These are phyloP conservation scores for Loripinus fragilis DNA, from an alignment of 2,888 invertebrate genomes.

Conservation along the genomic window DNA sequence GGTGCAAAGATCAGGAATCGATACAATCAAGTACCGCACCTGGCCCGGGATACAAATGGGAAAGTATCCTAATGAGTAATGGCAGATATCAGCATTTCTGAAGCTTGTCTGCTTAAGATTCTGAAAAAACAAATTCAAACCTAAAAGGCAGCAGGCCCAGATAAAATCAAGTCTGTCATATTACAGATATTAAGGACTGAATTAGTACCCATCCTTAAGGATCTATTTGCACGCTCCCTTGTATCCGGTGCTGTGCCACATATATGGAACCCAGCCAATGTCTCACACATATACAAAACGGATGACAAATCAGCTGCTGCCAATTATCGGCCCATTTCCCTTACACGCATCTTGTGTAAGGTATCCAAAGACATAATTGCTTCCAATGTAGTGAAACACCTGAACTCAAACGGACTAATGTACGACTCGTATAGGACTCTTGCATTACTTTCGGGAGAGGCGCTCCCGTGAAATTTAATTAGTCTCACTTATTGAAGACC, in stretches of 20 bases:
- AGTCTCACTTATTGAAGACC: conserved; percentile 5
- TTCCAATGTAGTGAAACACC: too few relatives aligned
- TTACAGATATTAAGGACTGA: not conserved
- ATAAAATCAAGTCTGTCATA: too few relatives aligned
- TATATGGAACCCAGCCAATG: too few relatives aligned
- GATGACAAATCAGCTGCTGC: too few relatives aligned
- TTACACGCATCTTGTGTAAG: too few relatives aligned
- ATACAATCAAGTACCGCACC: too few relatives aligned
- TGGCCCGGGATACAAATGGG: too few relatives aligned
- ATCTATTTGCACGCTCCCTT: too few relatives aligned
- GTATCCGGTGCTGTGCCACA: too few relatives aligned
- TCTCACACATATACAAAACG: conserved; percentile 26
- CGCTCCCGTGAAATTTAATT: conserved; percentile 34
- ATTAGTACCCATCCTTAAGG: conserved; percentile 1
- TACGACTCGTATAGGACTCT: conserved; percentile 28
- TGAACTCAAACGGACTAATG: conserved; percentile 22
- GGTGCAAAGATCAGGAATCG: too few relatives aligned
- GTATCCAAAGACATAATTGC: conserved; percentile 26
- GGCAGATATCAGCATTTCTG: not conserved
- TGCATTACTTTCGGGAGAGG: conserved; percentile 27
- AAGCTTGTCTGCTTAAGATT: not conserved
- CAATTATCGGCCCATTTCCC: too few relatives aligned
- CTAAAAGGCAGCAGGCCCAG: too few relatives aligned
- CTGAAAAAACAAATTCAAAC: not conserved
- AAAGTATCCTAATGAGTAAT: not conserved